These are phyloP conservation scores for Horisme vitalbata DNA, from an alignment of 2,888 invertebrate species.

Conservation along the genomic window DNA sequence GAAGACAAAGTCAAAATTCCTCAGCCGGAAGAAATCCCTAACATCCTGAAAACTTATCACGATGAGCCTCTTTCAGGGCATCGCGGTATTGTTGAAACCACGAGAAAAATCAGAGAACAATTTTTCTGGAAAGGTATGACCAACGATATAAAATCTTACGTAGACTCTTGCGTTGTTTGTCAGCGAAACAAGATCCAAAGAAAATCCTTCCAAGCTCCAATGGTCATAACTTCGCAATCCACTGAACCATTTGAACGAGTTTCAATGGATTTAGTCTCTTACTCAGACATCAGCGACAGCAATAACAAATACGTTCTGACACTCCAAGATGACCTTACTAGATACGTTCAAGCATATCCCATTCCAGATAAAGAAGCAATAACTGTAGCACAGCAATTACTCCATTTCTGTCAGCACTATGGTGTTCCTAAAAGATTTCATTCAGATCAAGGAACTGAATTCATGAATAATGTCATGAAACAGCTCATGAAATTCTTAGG, in stretches of 20 bases:
- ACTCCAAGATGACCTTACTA: too few relatives aligned
- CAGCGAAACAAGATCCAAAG: constrained; percentile 43
- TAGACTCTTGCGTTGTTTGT: constrained; percentile 36
- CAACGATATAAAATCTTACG: constrained; percentile 38
- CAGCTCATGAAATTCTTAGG: too few relatives aligned
- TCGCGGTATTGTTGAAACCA: constrained; percentile 42
- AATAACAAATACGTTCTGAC: too few relatives aligned
- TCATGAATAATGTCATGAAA: constrained; percentile 43
- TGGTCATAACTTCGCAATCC: constrained; percentile 44
- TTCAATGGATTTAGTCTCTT: constrained; percentile 45
- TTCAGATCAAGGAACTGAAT: constrained; percentile 47
- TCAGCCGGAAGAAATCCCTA: too few relatives aligned
- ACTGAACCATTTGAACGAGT: constrained; percentile 45
- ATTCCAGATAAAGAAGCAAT: constrained; percentile 47
- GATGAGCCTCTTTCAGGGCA: constrained; percentile 43
- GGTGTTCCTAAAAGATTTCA: constrained; percentile 47
- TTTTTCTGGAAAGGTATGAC: constrained; percentile 47
- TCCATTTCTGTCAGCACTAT: too few relatives aligned
- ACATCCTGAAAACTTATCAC: constrained; percentile 41
- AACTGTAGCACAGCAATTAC: too few relatives aligned
- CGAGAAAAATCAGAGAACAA: constrained; percentile 39
- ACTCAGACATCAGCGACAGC: constrained; percentile 41
- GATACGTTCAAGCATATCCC: constrained; percentile 45
- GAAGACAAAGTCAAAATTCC: too few relatives aligned
- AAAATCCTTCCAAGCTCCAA: constrained; percentile 42